phyloP scores from a whole-genome alignment of 2,888 invertebrate genomes.

The Leptodirus hochenwartii region DNA sequence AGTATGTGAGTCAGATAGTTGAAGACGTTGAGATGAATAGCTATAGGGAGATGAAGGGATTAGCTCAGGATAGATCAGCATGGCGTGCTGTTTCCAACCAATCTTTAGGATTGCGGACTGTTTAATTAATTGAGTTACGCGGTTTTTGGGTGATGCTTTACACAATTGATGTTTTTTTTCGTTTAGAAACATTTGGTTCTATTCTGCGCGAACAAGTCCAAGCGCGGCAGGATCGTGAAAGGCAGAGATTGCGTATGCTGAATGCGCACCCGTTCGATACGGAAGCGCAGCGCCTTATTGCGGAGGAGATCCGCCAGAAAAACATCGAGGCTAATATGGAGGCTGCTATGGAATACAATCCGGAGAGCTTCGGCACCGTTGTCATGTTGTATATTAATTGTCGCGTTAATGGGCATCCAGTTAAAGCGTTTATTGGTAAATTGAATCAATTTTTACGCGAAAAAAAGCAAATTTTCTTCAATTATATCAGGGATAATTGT shows the following conservation, averaged over 20 bases:
- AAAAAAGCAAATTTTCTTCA: slow-evolving; percentile 11
- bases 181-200: slow-evolving; percentile 55
- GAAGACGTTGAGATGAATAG: too few relatives aligned
- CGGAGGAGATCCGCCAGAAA: slow-evolving; percentile 87
- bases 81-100: too few relatives aligned
- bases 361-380: slow-evolving; percentile 95
- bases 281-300: slow-evolving; percentile 86
- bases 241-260: slow-evolving; percentile 71
- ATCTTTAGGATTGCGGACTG: too few relatives aligned
- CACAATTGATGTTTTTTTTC: slow-evolving; percentile 12
- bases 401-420: slow-evolving; percentile 87
- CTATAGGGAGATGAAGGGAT: too few relatives aligned
- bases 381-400: slow-evolving; percentile 97
- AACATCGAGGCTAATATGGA: slow-evolving; percentile 98
- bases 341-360: slow-evolving; percentile 95
- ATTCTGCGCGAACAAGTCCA: slow-evolving; percentile 69
- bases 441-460: too few relatives aligned
- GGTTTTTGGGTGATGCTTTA: too few relatives aligned
- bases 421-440: slow-evolving; percentile 97
- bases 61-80: too few relatives aligned
- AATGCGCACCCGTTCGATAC: slow-evolving; percentile 91
- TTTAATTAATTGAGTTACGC: too few relatives aligned
- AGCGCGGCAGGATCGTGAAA: slow-evolving; percentile 65
- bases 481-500: slow-evolving; percentile 3
- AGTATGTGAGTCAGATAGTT: too few relatives aligned